A percentile compares a stretch with the other conserved stretches of the same genome.
Conservation (phyloP, 2,888 invertebrate genomes). For the Spodoptera exigua region DNA sequence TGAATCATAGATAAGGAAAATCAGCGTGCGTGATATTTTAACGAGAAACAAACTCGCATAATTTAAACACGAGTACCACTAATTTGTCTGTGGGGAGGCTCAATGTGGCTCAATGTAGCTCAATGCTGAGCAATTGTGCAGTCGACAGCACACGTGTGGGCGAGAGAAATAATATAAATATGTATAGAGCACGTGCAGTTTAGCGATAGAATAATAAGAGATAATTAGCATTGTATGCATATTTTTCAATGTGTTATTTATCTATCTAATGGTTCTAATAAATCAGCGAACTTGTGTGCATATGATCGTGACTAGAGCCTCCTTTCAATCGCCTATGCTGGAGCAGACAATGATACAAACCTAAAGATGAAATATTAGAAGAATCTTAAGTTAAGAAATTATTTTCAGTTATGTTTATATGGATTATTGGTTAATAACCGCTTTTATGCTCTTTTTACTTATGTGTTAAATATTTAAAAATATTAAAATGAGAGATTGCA, state of each 20-base stretch:
- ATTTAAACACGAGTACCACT: slow-evolving; percentile 44
- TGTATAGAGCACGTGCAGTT: slow-evolving; percentile 44
- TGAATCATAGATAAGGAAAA: slow-evolving; percentile 47
- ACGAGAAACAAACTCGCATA: slow-evolving; percentile 32
- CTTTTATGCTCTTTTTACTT: no score
- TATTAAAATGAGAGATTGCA: background rate
- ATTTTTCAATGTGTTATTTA: slow-evolving; percentile 31
- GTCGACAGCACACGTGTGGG: slow-evolving; percentile 45
- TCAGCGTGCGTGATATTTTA: slow-evolving; percentile 36
- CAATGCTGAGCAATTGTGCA: slow-evolving; percentile 54
- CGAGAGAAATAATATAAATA: slow-evolving; percentile 39
- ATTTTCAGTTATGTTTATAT: no score
- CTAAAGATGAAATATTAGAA: background rate
- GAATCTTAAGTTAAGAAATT: no score
- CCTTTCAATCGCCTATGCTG: background rate
- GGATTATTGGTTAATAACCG: no score
- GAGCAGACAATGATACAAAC: background rate
- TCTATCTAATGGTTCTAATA: slow-evolving; percentile 17
- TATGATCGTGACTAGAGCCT: slow-evolving; percentile 8
- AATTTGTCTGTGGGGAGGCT: slow-evolving; percentile 50
- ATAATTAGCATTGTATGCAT: slow-evolving; percentile 52
- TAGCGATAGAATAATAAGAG: slow-evolving; percentile 37
- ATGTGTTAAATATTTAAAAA: background rate
- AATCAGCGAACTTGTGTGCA: background rate
- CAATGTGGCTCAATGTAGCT: slow-evolving; percentile 28